Evolutionary conservation across 2,888 invertebrate species (phyloP), one percentile per base, ranked within the genome.

Genomic region (Marasmarcha lunaedactyla): DNA sequence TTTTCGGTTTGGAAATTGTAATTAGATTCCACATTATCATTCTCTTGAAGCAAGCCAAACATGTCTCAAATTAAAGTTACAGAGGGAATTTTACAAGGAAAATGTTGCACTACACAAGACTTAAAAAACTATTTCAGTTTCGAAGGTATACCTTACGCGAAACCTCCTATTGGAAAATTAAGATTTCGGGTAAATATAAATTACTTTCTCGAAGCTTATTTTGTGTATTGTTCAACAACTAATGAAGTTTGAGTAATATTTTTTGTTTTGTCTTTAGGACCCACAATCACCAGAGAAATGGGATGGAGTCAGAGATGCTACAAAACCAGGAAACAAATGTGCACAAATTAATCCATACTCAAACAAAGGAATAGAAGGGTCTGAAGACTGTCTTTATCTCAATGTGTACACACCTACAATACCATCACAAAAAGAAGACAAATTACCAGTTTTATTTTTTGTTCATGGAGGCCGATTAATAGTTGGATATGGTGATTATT

Each of bases 331-430:
- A 1, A 66, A 66, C 46, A 77, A 61, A 52, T 71, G 76, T 43
- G 59, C 67, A n/a, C 81, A 83, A 51, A 60, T 83, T 0, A 76
- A 85, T 44, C 79, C 86, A 0, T 71, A 77, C 13, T 42, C 51
- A 0, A 61, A 59, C 15, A 46, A 45, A 11, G 51, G 66, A 0
- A 53, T 86, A 25, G 73, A 79, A 15, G 89, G 89, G 0, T 70
- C 62, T 0, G 90, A 90, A 62, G 90, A 90, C 56, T 90, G 90
- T 49, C 73, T 91, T 0, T 89, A 88, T 51, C 57, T 91, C 40
- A 90, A 90, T 54, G 84, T 90, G 1, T 89, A 89, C 61, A 86
- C 87, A 0, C 89, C 90, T 26, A 65, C 70, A 42, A 65, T 89
- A 51, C 74, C 72, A 45, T 2, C 25, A 0, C 59, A 71, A 15